phyloP scores from a whole-genome alignment of 2,888 invertebrate genomes.

The Caenorhabditis sp. region DNA sequence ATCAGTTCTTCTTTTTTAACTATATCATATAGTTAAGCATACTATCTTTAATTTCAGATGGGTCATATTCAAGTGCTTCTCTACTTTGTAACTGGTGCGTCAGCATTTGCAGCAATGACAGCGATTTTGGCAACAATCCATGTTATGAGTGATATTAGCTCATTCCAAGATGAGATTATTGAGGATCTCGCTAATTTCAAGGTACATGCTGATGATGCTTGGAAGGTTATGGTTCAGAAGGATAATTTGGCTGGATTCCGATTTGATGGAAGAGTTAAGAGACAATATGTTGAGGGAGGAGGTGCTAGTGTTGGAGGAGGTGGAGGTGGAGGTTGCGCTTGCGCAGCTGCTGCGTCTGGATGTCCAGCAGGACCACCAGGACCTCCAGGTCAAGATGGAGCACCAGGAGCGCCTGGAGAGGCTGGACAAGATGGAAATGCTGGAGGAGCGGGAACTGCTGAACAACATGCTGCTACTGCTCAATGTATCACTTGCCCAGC shows the following conservation, averaged over 20 bases:
- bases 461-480: constrained; percentile 14
- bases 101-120: constrained; percentile 31
- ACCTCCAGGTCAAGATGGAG: constrained; percentile 42
- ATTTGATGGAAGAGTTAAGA: constrained; percentile 37
- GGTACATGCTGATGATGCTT: constrained; percentile 46
- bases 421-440: constrained; percentile 31
- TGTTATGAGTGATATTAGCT: constrained; percentile 34
- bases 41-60: no score
- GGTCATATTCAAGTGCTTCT: constrained; percentile 41
- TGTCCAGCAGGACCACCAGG: constrained; percentile 53
- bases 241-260: constrained; percentile 28
- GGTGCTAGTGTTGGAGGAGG: no score
- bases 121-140: constrained; percentile 38
- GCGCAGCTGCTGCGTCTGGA: constrained; percentile 43
- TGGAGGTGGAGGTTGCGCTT: constrained; percentile 38
- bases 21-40: no score
- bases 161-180: constrained; percentile 25
- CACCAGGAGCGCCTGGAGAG: constrained; percentile 37
- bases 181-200: constrained; percentile 45
- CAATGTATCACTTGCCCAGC: constrained; percentile 51
- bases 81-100: constrained; percentile 32
- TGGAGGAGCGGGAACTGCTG: constrained; percentile 32
- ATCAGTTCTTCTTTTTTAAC: constrained; percentile 3
- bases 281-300: constrained; percentile 35
- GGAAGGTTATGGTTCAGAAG: constrained; percentile 41